Conservation (phyloP, 2,113 vertebrate species). For the Limnothrissa miodon region DNA sequence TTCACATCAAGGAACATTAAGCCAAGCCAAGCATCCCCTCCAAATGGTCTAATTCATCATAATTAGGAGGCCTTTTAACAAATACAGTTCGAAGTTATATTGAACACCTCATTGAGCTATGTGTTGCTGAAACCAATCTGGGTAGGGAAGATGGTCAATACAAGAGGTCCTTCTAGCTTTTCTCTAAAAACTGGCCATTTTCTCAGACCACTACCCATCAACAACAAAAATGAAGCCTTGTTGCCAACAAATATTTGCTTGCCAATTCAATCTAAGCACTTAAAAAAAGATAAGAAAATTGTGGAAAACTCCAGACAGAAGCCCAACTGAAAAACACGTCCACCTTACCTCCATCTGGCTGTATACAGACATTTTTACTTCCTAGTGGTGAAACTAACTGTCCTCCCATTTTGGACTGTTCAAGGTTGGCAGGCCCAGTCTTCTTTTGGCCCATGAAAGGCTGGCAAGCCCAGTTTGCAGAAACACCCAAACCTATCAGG, state of each 20-base stretch:
- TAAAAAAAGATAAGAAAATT: neutral
- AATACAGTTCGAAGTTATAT: slow-evolving; percentile 39
- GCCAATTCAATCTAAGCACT: neutral
- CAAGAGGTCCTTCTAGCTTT: slow-evolving; percentile 20
- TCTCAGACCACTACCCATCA: neutral
- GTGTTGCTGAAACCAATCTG: neutral
- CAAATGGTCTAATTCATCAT: slow-evolving; percentile 51
- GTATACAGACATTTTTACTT: slow-evolving; percentile 15
- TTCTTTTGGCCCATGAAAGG: neutral
- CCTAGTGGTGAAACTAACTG: slow-evolving; percentile 7
- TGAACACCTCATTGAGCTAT: slow-evolving; percentile 38
- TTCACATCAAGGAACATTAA: slow-evolving; percentile 46
- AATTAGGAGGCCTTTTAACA: slow-evolving; percentile 49
- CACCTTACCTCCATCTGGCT: slow-evolving; percentile 1
- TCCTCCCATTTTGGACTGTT: neutral
- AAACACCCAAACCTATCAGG: slow-evolving; percentile 19
- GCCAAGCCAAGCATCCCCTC: slow-evolving; percentile 33
- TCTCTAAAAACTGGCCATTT: neutral
- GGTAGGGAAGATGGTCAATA: slow-evolving; percentile 27
- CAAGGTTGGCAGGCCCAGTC: slow-evolving; percentile 17
- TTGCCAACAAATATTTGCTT: neutral
- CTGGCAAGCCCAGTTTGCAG: slow-evolving; percentile 22
- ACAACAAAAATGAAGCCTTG: neutral
- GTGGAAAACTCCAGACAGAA: neutral
- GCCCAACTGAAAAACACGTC: slow-evolving; percentile 9